Conservation (phyloP, 2,113 vertebrate species). For the Anser cygnoides region DNA sequence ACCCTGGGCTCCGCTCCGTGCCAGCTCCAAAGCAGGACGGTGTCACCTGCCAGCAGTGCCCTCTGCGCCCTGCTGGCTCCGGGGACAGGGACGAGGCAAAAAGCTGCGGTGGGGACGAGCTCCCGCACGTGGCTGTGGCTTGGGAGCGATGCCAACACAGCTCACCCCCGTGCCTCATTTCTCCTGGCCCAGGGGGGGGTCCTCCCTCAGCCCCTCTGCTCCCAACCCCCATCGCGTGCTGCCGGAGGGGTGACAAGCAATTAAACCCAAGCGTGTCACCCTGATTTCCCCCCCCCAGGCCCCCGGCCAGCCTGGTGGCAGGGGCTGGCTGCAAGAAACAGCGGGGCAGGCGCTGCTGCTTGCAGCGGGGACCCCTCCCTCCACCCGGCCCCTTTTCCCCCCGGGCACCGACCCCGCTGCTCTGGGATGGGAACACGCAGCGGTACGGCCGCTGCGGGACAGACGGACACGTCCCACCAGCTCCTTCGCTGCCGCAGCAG, state of each 20-base stretch:
- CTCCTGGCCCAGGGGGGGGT: background rate
- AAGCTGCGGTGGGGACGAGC: fast-evolving
- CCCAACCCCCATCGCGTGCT: background rate
- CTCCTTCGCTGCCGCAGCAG: fast-evolving
- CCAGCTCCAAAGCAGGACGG: background rate
- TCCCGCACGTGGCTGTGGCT: fast-evolving
- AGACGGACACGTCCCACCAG: fast-evolving
- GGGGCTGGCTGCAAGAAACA: background rate
- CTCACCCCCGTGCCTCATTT: background rate
- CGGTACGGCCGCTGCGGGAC: fast-evolving
- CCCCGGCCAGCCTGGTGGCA: too few species aligned
- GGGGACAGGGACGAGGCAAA: fast-evolving
- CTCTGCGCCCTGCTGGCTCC: background rate
- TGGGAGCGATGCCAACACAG: background rate
- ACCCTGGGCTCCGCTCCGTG: fast-evolving
- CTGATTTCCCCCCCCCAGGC: background rate
- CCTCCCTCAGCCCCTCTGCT: background rate
- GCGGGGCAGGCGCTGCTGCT: background rate
- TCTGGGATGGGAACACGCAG: fast-evolving
- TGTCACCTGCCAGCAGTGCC: background rate
- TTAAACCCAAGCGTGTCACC: fast-evolving
- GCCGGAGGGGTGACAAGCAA: background rate
- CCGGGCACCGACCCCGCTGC: background rate
- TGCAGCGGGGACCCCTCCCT: fast-evolving
- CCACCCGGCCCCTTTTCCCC: fast-evolving